Base-by-base conservation (phyloP, 1,140 invertebrate species). In the Hyles euphorbiae region DNA sequence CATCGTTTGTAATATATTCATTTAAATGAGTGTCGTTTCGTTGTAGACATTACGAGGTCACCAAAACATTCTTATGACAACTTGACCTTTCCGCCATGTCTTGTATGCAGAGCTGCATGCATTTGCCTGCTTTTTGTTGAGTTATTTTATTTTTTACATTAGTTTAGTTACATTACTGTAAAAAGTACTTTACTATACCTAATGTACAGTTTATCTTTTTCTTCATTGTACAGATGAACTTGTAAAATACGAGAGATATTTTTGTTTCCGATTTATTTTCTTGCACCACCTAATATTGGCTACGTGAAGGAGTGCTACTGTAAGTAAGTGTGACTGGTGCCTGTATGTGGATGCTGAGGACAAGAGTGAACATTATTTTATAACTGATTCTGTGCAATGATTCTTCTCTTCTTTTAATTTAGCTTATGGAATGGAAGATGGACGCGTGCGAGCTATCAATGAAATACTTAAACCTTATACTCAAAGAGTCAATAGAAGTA, bases 221-320 rank as follows among this genome's bases (percentile, higher is more conserved):
- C 36, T 76, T 81, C 86, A 88, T 79, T 90, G 87, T 89, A 90
- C 87, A 90, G 84, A 89, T 76, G 74, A 83, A 83, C 77, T 83
- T 90, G 87, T 89, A 90, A 91, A 90, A 91, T 92, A 92, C 84
- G 76, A 88, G 90, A 83, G 90, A 91, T 85, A 90, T 91, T 92
- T 90, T 91, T 90, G 87, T 92, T 93, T 93, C 90, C 90, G 88
- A 91, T 92, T 92, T 83, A 32, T 92, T 91, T 94, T 94, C 92
- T 91, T 94, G 93, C 93, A 94, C 93, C 90, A 92, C 91, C 88
- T 93, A 91, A 91, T 91, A 93, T 93, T 92, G 90, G 92, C 91
- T 90, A 89, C 88, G 90, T 89, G 88, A 92, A 94, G 93, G 93
- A 93, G 93, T 94, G 93, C 92, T 93, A 93, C 92, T 93, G 94